phyloP scores from a whole-genome alignment of 2,113 vertebrate genomes.

The Nansenia antarctica region DNA sequence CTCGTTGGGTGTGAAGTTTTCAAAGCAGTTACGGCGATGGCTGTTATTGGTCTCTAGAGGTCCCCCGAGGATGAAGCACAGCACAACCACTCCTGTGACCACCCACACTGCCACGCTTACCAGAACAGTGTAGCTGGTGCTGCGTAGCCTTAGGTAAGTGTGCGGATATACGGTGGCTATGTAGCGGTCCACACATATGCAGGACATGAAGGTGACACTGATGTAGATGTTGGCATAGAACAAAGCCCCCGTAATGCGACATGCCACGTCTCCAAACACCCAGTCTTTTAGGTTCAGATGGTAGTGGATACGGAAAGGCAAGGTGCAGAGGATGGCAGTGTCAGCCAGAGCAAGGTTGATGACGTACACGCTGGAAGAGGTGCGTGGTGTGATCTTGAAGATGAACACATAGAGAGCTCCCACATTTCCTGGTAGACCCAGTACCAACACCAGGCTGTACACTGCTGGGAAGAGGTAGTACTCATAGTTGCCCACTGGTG shows the following conservation, averaged over 20 bases:
- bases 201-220: constrained; percentile 80
- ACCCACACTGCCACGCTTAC: constrained; percentile 66
- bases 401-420: constrained; percentile 70
- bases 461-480: constrained; percentile 67
- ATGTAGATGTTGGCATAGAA: constrained; percentile 78
- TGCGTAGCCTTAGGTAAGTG: constrained; percentile 62
- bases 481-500: constrained; percentile 69
- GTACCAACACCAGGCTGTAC: constrained; percentile 70
- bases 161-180: constrained; percentile 78
- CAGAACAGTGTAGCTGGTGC: background rate
- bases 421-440: constrained; percentile 78
- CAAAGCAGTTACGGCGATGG: constrained; percentile 68
- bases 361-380: constrained; percentile 73
- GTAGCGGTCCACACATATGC: constrained; percentile 80
- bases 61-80: constrained; percentile 59
- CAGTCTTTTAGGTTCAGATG: constrained; percentile 76
- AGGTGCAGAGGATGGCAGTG: constrained; percentile 65
- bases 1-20: constrained; percentile 61
- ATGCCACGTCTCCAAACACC: constrained; percentile 73
- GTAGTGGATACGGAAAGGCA: constrained; percentile 84
- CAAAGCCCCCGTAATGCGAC: constrained; percentile 67
- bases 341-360: constrained; percentile 78
- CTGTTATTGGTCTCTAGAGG: constrained; percentile 43
- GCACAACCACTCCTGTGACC: accelerated
- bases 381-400: constrained; percentile 40